phyloP scores from a whole-genome alignment of 2,113 vertebrate species.

The Pleuronectes platessa region DNA sequence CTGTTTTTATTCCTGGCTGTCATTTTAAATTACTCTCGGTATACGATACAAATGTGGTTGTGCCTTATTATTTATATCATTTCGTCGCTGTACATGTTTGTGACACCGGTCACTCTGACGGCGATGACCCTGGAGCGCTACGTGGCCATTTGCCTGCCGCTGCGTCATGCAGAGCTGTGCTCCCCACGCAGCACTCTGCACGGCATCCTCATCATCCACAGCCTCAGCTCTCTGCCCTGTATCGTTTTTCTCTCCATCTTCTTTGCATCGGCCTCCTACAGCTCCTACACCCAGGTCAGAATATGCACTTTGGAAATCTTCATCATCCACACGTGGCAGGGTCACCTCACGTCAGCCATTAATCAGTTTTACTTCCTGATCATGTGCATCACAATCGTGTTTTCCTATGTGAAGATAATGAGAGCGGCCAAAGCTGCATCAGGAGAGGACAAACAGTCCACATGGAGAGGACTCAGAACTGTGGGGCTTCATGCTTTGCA shows the following conservation, averaged over 20 bases:
- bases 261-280: not conserved
- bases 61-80: conserved; percentile 32
- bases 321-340: conserved; percentile 54
- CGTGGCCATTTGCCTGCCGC: conserved; percentile 66
- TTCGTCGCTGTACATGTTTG: not conserved
- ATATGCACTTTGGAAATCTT: conserved; percentile 36
- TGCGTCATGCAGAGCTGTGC: conserved; percentile 63
- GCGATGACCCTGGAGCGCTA: conserved; percentile 71
- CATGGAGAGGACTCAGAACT: too few species aligned
- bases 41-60: conserved; percentile 37
- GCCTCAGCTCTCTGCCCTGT: conserved; percentile 34
- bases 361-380: conserved; percentile 61
- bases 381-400: conserved; percentile 56
- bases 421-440: not conserved
- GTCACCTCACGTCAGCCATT: conserved; percentile 31
- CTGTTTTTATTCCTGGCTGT: conserved; percentile 24
- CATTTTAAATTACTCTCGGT: rapidly evolving
- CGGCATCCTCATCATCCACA: conserved; percentile 50
- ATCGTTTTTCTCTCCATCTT: conserved; percentile 20
- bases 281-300: not conserved
- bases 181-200: conserved; percentile 5
- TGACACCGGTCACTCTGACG: conserved; percentile 58
- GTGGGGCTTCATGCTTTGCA: too few species aligned
- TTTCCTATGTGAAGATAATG: conserved; percentile 66
- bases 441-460: too few species aligned